A percentile compares a stretch with the other conserved stretches of the same genome.
phyloP scores from a whole-genome alignment of 1,140 invertebrate species.

The Antheraea mylitta region DNA sequence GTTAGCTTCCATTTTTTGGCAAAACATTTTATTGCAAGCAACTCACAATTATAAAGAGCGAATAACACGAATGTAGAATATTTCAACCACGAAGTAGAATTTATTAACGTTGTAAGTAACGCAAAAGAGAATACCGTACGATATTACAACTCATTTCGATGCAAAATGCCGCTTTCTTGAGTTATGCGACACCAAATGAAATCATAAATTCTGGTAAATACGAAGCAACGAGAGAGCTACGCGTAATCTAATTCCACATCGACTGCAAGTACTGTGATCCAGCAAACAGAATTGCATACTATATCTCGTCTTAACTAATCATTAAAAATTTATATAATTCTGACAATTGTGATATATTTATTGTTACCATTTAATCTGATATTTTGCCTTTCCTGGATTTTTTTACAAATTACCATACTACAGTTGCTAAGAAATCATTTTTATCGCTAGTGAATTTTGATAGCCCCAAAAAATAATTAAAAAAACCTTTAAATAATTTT shows the following conservation, averaged over 20 bases:
- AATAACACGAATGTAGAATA: conserved; percentile 20
- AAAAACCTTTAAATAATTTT: no score
- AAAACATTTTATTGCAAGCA: no score
- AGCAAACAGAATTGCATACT: background rate
- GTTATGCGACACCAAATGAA: conserved; percentile 72
- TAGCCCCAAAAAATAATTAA: no score
- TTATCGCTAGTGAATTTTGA: no score
- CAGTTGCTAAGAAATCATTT: no score
- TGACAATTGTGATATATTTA: no score
- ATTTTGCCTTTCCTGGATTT: no score
- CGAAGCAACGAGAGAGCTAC: conserved; percentile 35
- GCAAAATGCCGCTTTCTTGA: conserved; percentile 62
- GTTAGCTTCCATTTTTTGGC: no score
- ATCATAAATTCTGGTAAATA: conserved; percentile 71
- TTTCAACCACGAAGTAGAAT: conserved; percentile 19
- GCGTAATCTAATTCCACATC: conserved; percentile 21
- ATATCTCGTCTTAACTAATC: background rate
- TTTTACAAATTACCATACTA: no score
- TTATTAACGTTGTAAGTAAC: conserved; percentile 37
- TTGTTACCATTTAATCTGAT: no score
- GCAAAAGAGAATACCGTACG: conserved; percentile 49
- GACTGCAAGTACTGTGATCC: background rate
- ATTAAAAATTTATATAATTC: background rate
- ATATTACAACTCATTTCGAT: conserved; percentile 58
- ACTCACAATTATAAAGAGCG: background rate